Evolutionary conservation across 2,113 vertebrate species (phyloP), one percentile per base, ranked within the genome.

Genomic region (Piprites chloris): DNA sequence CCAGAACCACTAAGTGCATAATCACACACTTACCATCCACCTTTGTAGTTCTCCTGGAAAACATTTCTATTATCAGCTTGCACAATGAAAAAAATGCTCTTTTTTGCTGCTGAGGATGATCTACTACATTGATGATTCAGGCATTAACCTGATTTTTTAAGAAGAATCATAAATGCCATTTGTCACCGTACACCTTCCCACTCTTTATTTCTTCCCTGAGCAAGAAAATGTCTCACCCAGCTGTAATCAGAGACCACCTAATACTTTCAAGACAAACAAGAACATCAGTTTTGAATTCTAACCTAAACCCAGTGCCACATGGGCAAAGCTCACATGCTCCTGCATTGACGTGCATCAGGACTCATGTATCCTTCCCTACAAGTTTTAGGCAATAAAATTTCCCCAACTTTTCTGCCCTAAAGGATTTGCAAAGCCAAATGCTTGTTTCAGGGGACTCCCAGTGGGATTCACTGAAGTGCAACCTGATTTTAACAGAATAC

Each of bases 291-390:
- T 72, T 49, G 23, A 87, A 44, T 79, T 75, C 39, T 63, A 74
- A 75, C 12, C 24, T 56, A 49, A 81, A 68, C 8, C 22, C 0
- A 19, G 15, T 6, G 33, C 24, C 41, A 21, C 15, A 4, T 0
- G 7, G 46, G 28, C 59, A 73, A 79, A 84, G 24, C 19, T 52
- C 50, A 67, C 0, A 0, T 23, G 39, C 21, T 74, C 30, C 68
- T 63, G 35, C 2, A 1, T 0, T 42, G 59, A 41, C 9, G 0
- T 9, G 71, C 39, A 11, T 79, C n/a, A 71, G 65, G 39, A 37
- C 14, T 37, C 20, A 5, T 5, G 19, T 26, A 56, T 28, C 39
- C 47, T 32, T 30, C 3, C 1, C 37, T 56, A 61, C 7, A 65
- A 59, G 41, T 85, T 87, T 79, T 9, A 62, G 41, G 41, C 32